Evolutionary conservation across 2,888 invertebrate species (phyloP).

Genomic region (Eurytoma adleriae): DNA sequence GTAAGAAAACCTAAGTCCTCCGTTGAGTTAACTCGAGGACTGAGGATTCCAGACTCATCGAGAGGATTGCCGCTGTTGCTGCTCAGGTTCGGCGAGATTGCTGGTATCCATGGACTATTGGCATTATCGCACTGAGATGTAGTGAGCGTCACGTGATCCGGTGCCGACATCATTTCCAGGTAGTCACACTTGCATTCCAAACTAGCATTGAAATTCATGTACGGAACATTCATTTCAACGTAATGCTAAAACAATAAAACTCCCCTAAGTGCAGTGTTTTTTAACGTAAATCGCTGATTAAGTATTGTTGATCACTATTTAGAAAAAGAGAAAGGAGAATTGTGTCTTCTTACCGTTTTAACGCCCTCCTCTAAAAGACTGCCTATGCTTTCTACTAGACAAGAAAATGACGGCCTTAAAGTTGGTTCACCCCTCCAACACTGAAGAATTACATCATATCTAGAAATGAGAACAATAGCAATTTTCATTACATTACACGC

Average conservation of each 20-base stretch:
- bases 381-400: slow-evolving; percentile 86
- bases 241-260: slow-evolving; percentile 83
- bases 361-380: slow-evolving; percentile 88
- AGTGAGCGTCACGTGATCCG: slow-evolving; percentile 83
- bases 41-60: slow-evolving; percentile 77
- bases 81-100: slow-evolving; percentile 77
- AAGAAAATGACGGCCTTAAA: slow-evolving; percentile 87
- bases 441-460: slow-evolving; percentile 87
- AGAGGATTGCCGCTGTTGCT: slow-evolving; percentile 78
- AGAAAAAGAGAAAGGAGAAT: background rate
- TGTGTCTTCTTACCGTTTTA: slow-evolving; percentile 80
- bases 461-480: slow-evolving; percentile 62
- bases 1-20: slow-evolving; percentile 77
- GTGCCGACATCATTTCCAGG: slow-evolving; percentile 86
- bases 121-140: slow-evolving; percentile 78
- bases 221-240: slow-evolving; percentile 89
- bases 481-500: background rate
- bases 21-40: slow-evolving; percentile 76
- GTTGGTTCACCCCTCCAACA: slow-evolving; percentile 92
- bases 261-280: too few species aligned
- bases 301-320: too few species aligned
- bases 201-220: slow-evolving; percentile 82
- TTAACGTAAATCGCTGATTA: too few species aligned
- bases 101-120: slow-evolving; percentile 74
- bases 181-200: slow-evolving; percentile 83